Evolutionary conservation across 2,888 invertebrate genomes (phyloP).

Genomic region (Nineta flava): DNA sequence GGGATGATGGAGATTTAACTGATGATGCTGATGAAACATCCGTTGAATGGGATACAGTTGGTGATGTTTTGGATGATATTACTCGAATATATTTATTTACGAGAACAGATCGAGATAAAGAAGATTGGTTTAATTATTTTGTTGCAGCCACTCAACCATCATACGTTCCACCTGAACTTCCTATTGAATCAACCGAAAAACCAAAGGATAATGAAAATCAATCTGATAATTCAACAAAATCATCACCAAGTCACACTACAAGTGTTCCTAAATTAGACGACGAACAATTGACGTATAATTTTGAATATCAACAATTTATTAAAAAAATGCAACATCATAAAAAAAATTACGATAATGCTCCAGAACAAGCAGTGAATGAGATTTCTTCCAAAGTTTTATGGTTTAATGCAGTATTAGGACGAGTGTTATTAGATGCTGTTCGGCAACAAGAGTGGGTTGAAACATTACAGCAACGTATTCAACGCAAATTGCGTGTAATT

Average conservation of each 20-base stretch:
- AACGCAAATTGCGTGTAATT: conserved; percentile 72
- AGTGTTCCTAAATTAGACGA: not conserved
- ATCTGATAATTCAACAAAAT: not conserved
- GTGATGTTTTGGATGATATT: not conserved
- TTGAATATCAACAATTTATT: not conserved
- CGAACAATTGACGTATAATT: not conserved
- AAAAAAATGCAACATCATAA: not conserved
- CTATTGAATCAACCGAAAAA: not conserved
- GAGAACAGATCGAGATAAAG: conserved; percentile 77
- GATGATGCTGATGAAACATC: not conserved
- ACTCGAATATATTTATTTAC: conserved; percentile 44
- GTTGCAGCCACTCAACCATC: conserved; percentile 3
- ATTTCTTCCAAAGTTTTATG: conserved; percentile 31
- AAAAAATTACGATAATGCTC: not conserved
- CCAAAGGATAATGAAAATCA: not conserved
- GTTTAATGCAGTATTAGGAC: conserved; percentile 62
- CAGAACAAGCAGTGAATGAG: not conserved
- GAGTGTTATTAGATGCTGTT: conserved; percentile 71
- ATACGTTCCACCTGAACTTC: too few species aligned
- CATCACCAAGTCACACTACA: not conserved
- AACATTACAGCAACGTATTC: conserved; percentile 60
- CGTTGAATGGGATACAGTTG: conserved; percentile 3
- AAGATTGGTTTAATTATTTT: conserved; percentile 47
- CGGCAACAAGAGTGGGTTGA: conserved; percentile 51
- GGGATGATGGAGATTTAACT: conserved; percentile 14